Conservation (phyloP, 2,797 vertebrate species). For the Anableps anableps region DNA sequence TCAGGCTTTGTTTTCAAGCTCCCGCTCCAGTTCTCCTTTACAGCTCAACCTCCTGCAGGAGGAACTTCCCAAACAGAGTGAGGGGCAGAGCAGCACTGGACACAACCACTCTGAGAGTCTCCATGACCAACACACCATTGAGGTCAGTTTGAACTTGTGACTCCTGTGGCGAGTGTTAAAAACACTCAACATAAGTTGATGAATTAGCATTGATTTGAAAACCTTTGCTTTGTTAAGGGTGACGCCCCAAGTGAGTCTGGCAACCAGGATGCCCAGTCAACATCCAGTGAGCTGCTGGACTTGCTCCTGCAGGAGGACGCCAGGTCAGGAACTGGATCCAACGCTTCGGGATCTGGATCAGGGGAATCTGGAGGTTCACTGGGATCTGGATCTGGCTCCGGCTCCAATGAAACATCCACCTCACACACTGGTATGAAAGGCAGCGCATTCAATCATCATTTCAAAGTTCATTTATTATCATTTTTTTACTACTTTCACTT, state of each 20-base stretch:
- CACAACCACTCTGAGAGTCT: constrained; percentile 68
- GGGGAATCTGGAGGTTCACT: constrained; percentile 78
- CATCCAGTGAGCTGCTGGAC: constrained; percentile 78
- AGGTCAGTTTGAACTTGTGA: constrained; percentile 55
- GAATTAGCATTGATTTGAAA: constrained; percentile 10
- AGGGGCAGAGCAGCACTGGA: constrained; percentile 62
- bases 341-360: constrained; percentile 80
- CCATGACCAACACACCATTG: constrained; percentile 61
- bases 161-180: neutral
- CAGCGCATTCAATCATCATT: neutral
- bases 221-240: constrained; percentile 61
- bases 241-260: constrained; percentile 62
- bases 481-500: neutral
- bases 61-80: constrained; percentile 80
- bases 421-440: constrained; percentile 77
- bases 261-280: constrained; percentile 74
- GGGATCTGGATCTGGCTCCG: constrained; percentile 66
- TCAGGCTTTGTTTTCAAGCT: constrained; percentile 80
- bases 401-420: constrained; percentile 78
- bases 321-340: constrained; percentile 78
- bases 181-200: neutral
- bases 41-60: constrained; percentile 90
- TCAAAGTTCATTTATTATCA: neutral
- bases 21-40: constrained; percentile 87
- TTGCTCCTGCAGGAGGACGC: constrained; percentile 75